Conservation (phyloP, 2,888 invertebrate genomes). For the Caenorhabditis becei region DNA sequence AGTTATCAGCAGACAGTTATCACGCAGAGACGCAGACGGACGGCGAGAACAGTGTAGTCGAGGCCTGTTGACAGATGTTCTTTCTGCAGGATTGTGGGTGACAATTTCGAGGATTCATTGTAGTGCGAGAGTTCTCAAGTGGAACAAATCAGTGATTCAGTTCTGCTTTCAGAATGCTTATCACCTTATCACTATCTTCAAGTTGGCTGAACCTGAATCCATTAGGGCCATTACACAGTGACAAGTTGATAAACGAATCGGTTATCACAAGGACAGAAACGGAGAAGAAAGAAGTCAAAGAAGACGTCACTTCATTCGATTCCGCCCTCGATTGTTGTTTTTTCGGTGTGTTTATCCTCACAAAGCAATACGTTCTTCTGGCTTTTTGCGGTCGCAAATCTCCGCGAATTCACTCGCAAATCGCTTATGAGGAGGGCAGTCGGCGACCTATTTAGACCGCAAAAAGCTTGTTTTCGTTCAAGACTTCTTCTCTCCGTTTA, state of each 20-base stretch:
- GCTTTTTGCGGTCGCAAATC: constrained; percentile 38
- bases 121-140: too few species aligned
- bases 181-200: not conserved
- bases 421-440: constrained; percentile 45
- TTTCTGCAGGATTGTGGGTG: not conserved
- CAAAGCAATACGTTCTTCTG: constrained; percentile 10
- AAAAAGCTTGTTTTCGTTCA: constrained; percentile 49
- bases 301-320: constrained; percentile 6
- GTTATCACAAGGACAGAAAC: not conserved
- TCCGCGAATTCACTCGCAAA: constrained; percentile 31
- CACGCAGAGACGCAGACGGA: constrained; percentile 20
- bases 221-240: constrained; percentile 9
- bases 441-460: constrained; percentile 54
- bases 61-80: not conserved
- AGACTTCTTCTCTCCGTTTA: constrained; percentile 3
- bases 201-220: not conserved
- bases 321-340: not conserved
- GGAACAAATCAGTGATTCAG: too few species aligned
- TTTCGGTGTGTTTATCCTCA: not conserved
- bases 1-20: constrained; percentile 9
- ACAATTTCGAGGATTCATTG: not conserved
- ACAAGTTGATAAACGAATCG: not conserved
- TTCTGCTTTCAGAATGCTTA: too few species aligned
- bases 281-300: not conserved
- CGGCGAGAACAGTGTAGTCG: constrained; percentile 28